Percentiles rank a stretch among this genome's conserved stretches.
These are phyloP conservation scores for Baronia brevicornis DNA, from an alignment of 2,888 invertebrate species.

Conservation along the genomic window DNA sequence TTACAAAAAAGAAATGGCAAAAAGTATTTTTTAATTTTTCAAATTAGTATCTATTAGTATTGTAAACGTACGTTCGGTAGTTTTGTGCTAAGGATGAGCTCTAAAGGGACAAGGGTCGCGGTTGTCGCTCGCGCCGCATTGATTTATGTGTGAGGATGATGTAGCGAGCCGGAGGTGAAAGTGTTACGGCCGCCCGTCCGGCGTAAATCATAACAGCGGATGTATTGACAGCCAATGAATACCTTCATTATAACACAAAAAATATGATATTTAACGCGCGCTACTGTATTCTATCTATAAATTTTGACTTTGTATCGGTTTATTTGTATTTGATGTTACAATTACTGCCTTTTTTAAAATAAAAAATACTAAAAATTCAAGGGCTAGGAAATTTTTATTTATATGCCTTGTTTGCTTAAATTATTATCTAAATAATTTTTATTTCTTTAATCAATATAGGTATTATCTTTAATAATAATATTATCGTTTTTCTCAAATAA, in stretches of 20 bases:
- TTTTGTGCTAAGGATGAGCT: slow-evolving; percentile 38
- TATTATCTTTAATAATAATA: no score
- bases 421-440: no score
- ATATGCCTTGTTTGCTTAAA: no score
- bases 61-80: slow-evolving; percentile 22
- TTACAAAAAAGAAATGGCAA: slow-evolving; percentile 2
- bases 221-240: slow-evolving; percentile 70
- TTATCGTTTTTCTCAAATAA: no score
- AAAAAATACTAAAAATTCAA: no score
- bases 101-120: slow-evolving; percentile 45
- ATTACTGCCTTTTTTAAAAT: no score
- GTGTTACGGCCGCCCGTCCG: slow-evolving; percentile 41
- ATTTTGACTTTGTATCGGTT: no score
- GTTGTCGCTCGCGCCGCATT: slow-evolving; percentile 42
- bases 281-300: slow-evolving; percentile 27
- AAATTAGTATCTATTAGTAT: no score
- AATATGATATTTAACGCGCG: slow-evolving; percentile 34
- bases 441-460: no score
- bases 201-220: slow-evolving; percentile 58
- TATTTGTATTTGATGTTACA: no score
- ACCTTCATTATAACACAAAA: slow-evolving; percentile 46
- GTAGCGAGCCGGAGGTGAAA: slow-evolving; percentile 42
- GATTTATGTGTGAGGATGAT: slow-evolving; percentile 58
- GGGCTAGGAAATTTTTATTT: no score
- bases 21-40: neutral